A percentile compares a stretch with the other conserved stretches of the same genome.
Evolutionary conservation across 2,797 vertebrate genomes (phyloP).

Genomic region (Masticophis lateralis): DNA sequence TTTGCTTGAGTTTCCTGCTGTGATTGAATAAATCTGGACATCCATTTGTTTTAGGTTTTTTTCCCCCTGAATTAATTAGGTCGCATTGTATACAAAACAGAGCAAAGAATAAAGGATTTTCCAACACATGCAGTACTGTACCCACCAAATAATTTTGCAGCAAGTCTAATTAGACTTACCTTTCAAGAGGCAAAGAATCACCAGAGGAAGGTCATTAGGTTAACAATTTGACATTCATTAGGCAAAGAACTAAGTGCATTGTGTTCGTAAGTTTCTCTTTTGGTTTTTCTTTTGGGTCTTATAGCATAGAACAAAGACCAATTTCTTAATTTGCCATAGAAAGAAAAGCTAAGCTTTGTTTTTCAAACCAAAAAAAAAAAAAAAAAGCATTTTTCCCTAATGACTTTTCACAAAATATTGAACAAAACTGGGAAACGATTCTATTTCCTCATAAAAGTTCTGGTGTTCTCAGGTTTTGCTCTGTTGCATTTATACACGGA

Average conservation of each 20-base stretch:
- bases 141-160: slow-evolving; percentile 42
- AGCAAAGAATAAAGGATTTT: slow-evolving; percentile 47
- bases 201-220: slow-evolving; percentile 44
- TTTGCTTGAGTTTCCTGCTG: slow-evolving; percentile 7
- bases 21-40: slow-evolving; percentile 32
- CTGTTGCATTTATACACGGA: neutral
- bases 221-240: slow-evolving; percentile 46
- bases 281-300: neutral
- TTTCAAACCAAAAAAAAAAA: neutral
- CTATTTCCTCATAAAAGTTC: neutral
- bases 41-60: slow-evolving; percentile 25
- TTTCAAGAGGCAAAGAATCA: slow-evolving; percentile 42
- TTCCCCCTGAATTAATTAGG: slow-evolving; percentile 58
- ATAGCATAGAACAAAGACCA: neutral
- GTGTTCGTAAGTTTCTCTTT: neutral
- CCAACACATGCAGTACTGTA: slow-evolving; percentile 28
- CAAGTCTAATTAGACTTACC: slow-evolving; percentile 55
- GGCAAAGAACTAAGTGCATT: slow-evolving; percentile 9
- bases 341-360: slow-evolving; percentile 10
- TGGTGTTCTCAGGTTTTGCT: neutral
- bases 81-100: slow-evolving; percentile 45
- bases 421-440: neutral
- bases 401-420: slow-evolving; percentile 11
- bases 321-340: neutral
- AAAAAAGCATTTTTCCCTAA: neutral